Percentiles rank a stretch among this genome's conserved stretches.
Conservation (phyloP, 2,113 vertebrate species). For the Menidia beryllina region DNA sequence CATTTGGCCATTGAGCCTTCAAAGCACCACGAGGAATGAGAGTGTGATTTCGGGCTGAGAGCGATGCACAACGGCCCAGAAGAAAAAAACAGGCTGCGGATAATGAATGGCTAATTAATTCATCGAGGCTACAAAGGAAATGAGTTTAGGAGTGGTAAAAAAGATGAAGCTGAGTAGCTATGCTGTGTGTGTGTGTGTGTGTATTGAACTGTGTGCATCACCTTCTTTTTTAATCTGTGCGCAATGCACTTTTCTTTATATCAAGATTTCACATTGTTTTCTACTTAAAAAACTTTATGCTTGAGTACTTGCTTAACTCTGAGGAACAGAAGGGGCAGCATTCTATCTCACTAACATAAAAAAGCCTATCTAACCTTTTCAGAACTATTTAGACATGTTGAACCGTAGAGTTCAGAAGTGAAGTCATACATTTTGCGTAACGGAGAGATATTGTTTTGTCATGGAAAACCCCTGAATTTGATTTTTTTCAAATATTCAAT, state of each 20-base stretch:
- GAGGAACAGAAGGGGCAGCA: constrained; percentile 26
- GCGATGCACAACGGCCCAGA: constrained; percentile 44
- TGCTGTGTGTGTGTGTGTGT: too few species aligned
- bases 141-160: constrained; percentile 35
- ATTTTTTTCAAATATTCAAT: neutral
- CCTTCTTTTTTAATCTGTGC: too few species aligned
- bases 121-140: constrained; percentile 53
- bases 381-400: neutral
- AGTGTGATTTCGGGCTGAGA: constrained; percentile 63
- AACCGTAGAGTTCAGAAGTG: too few species aligned
- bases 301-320: too few species aligned
- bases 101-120: constrained; percentile 45
- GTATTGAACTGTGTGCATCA: constrained; percentile 52
- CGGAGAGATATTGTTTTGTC: neutral
- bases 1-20: constrained; percentile 53
- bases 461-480: too few species aligned
- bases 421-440: neutral
- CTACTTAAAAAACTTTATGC: too few species aligned
- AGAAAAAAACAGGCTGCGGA: constrained; percentile 58
- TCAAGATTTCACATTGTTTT: too few species aligned
- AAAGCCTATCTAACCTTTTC: too few species aligned
- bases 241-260: too few species aligned
- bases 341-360: constrained; percentile 10
- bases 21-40: constrained; percentile 46
- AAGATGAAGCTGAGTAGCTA: too few species aligned